Conservation (phyloP, 2,888 invertebrate species). For the Acrobasis consociella region DNA sequence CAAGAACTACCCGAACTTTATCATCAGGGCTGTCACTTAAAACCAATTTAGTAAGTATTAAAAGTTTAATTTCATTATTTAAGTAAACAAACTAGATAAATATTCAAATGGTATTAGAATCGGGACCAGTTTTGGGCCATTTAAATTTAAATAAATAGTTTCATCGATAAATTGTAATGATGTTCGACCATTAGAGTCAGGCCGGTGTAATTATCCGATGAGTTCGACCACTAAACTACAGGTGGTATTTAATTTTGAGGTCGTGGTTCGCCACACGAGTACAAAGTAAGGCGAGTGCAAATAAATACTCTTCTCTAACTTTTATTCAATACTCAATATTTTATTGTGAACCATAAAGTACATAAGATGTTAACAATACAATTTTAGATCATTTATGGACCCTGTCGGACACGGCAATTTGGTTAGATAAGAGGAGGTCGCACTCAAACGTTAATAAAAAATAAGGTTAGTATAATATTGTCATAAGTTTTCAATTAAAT, state of each 20-base stretch:
- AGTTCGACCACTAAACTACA: conserved; percentile 55
- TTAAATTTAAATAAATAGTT: conserved; percentile 61
- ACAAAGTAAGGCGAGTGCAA: neutral
- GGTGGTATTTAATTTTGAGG: conserved; percentile 67
- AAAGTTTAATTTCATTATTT: conserved; percentile 58
- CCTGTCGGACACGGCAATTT: no score
- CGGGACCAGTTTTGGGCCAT: conserved; percentile 41
- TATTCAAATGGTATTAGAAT: conserved; percentile 53
- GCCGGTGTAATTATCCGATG: conserved; percentile 60
- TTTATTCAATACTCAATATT: no score
- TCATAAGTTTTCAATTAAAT: no score
- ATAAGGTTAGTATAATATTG: no score
- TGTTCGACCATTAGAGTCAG: conserved; percentile 61
- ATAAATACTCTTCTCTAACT: neutral
- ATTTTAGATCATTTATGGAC: no score
- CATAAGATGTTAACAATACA: no score
- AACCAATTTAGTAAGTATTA: conserved; percentile 12
- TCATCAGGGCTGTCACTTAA: conserved; percentile 26
- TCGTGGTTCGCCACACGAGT: conserved; percentile 37
- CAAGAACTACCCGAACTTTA: neutral
- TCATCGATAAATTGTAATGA: conserved; percentile 59
- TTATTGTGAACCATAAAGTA: no score
- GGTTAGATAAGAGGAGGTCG: no score
- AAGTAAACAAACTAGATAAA: conserved; percentile 56
- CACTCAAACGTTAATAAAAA: no score